Base-by-base conservation (phyloP, 2,797 vertebrate genomes). In the Nannoperca australis region DNA sequence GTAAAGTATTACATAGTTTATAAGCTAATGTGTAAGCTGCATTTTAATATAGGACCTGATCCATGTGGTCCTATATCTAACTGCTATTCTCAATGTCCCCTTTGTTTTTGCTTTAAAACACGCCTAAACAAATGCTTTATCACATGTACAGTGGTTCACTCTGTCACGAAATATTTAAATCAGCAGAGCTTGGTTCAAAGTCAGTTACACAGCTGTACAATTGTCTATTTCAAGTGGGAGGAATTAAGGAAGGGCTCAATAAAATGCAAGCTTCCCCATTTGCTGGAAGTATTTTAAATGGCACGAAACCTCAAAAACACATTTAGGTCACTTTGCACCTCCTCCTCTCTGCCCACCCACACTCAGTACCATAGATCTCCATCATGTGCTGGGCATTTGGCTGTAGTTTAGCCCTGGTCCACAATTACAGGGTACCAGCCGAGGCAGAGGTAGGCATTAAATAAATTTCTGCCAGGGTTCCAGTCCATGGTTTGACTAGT, bases 381-480 rank as follows among this genome's bases (percentile, higher is more conserved):
- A 79, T 85, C 85, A 76, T 54, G 61, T 38, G 53, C 63, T 44
- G 54, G 69, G 47, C 76, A 72, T 84, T 85, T 58, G 64, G 82
- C 79, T 89, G 77, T 69, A 82, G 85, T 82, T 88, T 58, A 82
- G 81, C 81, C 51, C 47, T 38, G 45, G 58, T 80, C 78, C 83
- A 56, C 81, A 87, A 87, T 90, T 86, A 90, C 84, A 90, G 84
- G 81, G 77, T 80, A 60, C 45, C 65, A 56, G 76, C 82, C 5
- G 34, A 83, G 66, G 74, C 80, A 78, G 63, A 81, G 70, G 71
- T 84, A 75, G 73, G 50, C 76, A 80, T 88, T 91, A 90, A 78
- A 81, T 65, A 82, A 85, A 88, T 79, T 83, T 83, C 83, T 88
- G 84, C 88, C 85, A 85, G 87, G 79, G 74, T 72, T 83, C 77